Conservation (phyloP, 2,797 vertebrate species). For the Gallinago stenura region DNA sequence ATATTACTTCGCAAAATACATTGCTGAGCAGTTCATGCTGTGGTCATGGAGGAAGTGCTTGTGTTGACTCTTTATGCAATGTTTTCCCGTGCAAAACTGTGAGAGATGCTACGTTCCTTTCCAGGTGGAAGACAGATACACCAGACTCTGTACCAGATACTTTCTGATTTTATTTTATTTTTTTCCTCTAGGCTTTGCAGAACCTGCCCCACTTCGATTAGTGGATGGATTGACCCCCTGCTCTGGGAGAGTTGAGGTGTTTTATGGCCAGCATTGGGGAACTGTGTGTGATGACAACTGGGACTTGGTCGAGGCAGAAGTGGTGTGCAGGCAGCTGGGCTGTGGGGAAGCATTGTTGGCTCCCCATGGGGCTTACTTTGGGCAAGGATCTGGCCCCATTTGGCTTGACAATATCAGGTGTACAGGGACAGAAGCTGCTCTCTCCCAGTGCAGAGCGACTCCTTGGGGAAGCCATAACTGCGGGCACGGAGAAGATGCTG, state of each 20-base stretch:
- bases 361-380: neutral
- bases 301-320: neutral
- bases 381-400: neutral
- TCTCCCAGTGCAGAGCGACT: neutral
- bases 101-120: neutral
- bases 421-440: neutral
- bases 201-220: neutral
- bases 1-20: neutral
- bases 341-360: neutral
- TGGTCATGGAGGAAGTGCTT: neutral
- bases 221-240: neutral
- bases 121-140: neutral
- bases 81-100: neutral
- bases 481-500: neutral
- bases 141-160: too few species aligned
- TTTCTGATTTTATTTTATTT: too few species aligned
- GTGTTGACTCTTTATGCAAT: neutral
- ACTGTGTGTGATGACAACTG: neutral
- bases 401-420: neutral
- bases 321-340: neutral
- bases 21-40: neutral
- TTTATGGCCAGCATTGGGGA: neutral
- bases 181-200: neutral
- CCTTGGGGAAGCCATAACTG: conserved; percentile 2
- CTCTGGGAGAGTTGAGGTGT: neutral